Conservation (phyloP, 2,888 invertebrate species). For the Synergus japonicus region DNA sequence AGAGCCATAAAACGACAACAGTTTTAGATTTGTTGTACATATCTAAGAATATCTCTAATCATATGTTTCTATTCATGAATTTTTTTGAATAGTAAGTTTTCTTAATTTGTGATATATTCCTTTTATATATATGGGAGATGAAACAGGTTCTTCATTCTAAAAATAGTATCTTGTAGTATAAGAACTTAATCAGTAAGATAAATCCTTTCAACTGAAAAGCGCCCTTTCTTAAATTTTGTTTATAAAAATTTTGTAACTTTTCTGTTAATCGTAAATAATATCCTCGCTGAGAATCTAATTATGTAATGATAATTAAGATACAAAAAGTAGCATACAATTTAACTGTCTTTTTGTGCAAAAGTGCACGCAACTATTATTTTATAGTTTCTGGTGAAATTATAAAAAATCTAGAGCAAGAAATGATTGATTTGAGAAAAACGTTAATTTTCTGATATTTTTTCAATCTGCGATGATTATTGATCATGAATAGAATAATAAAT, state of each 20-base stretch:
- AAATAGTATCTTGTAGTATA: too few species aligned
- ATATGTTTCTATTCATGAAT: background rate
- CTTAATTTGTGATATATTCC: background rate
- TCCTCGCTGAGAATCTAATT: too few species aligned
- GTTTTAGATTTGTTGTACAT: background rate
- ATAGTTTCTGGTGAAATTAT: slow-evolving; percentile 19
- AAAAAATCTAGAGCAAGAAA: background rate
- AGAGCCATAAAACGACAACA: background rate
- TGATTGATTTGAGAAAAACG: background rate
- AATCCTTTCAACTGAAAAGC: too few species aligned
- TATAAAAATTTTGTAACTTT: too few species aligned
- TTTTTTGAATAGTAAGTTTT: background rate
- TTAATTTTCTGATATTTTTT: background rate
- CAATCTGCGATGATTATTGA: slow-evolving; percentile 2
- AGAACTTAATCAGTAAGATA: too few species aligned
- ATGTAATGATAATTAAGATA: too few species aligned
- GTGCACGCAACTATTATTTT: background rate
- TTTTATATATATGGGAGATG: background rate
- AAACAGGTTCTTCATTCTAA: background rate
- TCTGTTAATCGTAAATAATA: too few species aligned
- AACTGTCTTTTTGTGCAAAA: background rate
- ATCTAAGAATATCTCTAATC: background rate
- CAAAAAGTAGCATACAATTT: background rate
- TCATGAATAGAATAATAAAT: slow-evolving; percentile 33
- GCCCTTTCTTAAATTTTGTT: too few species aligned